Conservation (phyloP, 2,888 invertebrate species). For the Drosophila ezoana region DNA sequence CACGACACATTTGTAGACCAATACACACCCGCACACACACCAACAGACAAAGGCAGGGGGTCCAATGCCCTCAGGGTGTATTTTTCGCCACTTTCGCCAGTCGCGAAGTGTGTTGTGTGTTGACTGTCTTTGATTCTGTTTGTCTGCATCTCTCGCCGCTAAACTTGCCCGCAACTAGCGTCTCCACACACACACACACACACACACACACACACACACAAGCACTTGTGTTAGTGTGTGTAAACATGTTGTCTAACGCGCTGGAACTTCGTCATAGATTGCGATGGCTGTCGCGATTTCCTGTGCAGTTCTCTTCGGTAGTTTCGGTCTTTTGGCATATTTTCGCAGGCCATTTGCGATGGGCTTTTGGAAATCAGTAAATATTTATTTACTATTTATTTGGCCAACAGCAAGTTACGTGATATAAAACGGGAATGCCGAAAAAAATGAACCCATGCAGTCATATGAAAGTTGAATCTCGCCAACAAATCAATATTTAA, state of each 20-base stretch:
- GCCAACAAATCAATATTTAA: too few species aligned
- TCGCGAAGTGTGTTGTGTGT: constrained; percentile 65
- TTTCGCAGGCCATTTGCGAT: constrained; percentile 24
- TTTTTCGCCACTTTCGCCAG: constrained; percentile 71
- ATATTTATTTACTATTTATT: constrained; percentile 28
- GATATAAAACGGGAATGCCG: background rate
- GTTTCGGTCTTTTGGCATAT: constrained; percentile 25
- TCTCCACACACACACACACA: constrained; percentile 8
- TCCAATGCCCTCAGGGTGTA: constrained; percentile 70
- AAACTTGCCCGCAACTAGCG: constrained; percentile 24
- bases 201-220: constrained; percentile 1
- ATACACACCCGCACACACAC: constrained; percentile 17
- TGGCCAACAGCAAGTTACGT: constrained; percentile 14
- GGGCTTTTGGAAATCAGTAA: constrained; percentile 20
- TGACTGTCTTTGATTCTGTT: constrained; percentile 76
- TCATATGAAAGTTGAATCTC: too few species aligned
- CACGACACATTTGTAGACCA: constrained; percentile 47
- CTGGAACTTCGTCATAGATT: constrained; percentile 25
- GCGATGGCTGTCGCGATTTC: constrained; percentile 25
- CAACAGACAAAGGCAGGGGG: constrained; percentile 19
- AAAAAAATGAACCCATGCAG: background rate
- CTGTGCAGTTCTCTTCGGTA: constrained; percentile 7
- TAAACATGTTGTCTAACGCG: constrained; percentile 13
- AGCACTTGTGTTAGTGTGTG: background rate
- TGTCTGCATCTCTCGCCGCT: constrained; percentile 45